Percentiles rank a stretch among this genome's conserved stretches.
These are phyloP conservation scores for Ruditapes philippinarum DNA, from an alignment of 1,140 invertebrate genomes.

Conservation along the genomic window DNA sequence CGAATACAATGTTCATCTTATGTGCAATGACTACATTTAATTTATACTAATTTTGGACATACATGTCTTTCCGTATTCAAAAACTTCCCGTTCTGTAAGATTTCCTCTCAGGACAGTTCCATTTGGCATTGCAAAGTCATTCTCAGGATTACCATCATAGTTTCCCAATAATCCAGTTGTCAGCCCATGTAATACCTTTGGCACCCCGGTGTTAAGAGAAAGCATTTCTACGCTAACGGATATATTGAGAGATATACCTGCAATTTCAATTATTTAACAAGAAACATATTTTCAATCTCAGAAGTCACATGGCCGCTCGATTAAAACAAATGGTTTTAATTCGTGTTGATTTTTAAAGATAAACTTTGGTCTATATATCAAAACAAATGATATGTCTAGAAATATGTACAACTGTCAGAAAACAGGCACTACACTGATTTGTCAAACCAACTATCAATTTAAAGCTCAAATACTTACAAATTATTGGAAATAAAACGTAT, in stretches of 20 bases:
- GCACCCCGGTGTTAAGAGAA: not conserved
- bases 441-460: too few species aligned
- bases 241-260: slow-evolving; percentile 28
- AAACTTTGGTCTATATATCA: too few species aligned
- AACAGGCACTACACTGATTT: too few species aligned
- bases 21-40: not conserved
- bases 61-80: slow-evolving; percentile 27
- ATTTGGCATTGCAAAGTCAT: slow-evolving; percentile 55
- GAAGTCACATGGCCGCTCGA: too few species aligned
- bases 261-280: too few species aligned
- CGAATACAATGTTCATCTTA: not conserved
- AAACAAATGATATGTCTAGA: slow-evolving; percentile 2
- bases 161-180: slow-evolving; percentile 45
- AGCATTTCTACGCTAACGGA: slow-evolving; percentile 25
- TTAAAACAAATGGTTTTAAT: too few species aligned
- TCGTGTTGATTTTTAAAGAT: too few species aligned
- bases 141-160: slow-evolving; percentile 33
- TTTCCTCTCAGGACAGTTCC: slow-evolving; percentile 26
- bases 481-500: too few species aligned
- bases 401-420: too few species aligned
- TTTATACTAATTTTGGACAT: not conserved
- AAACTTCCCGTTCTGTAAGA: slow-evolving; percentile 38
- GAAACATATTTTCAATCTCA: too few species aligned
- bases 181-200: not conserved
- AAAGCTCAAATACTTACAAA: too few species aligned